Percentiles rank a stretch among this genome's conserved stretches.
phyloP scores from a whole-genome alignment of 2,888 invertebrate species.

The Selenia dentaria region DNA sequence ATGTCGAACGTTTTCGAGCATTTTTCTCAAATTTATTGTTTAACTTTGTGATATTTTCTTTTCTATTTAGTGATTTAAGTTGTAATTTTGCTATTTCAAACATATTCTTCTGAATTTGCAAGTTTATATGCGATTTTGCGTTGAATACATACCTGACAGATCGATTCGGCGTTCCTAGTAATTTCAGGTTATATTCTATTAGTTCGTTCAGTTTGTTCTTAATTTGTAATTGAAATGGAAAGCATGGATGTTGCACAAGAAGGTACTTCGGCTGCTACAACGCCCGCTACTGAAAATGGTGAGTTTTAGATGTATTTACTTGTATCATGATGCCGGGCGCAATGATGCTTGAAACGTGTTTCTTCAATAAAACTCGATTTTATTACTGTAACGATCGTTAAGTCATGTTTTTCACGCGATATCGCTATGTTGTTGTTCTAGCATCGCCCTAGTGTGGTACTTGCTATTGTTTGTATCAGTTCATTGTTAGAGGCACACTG shows the following conservation, averaged over 20 bases:
- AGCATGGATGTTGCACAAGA: constrained; percentile 81
- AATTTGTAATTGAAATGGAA: constrained; percentile 67
- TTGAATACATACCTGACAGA: constrained; percentile 53
- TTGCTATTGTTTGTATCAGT: no score
- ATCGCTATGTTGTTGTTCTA: no score
- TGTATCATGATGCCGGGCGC: constrained; percentile 33
- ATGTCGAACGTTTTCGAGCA: constrained; percentile 49
- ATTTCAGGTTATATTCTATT: constrained; percentile 67
- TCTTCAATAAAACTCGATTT: constrained; percentile 37
- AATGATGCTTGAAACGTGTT: constrained; percentile 67
- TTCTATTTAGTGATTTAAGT: constrained; percentile 36
- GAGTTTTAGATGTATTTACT: constrained; percentile 39
- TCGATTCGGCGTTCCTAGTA: constrained; percentile 69
- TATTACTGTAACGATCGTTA: constrained; percentile 26
- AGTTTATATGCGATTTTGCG: constrained; percentile 25
- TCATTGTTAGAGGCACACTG: no score
- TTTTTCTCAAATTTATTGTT: constrained; percentile 43
- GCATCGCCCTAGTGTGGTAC: no score
- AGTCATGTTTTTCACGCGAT: no score
- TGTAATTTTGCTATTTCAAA: constrained; percentile 14
- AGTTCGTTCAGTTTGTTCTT: constrained; percentile 48
- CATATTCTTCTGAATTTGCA: constrained; percentile 8
- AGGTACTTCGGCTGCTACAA: constrained; percentile 68
- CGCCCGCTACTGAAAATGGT: constrained; percentile 78
- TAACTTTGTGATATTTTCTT: constrained; percentile 47